Conservation (phyloP, 2,888 invertebrate genomes). For the Pinctada fucata region DNA sequence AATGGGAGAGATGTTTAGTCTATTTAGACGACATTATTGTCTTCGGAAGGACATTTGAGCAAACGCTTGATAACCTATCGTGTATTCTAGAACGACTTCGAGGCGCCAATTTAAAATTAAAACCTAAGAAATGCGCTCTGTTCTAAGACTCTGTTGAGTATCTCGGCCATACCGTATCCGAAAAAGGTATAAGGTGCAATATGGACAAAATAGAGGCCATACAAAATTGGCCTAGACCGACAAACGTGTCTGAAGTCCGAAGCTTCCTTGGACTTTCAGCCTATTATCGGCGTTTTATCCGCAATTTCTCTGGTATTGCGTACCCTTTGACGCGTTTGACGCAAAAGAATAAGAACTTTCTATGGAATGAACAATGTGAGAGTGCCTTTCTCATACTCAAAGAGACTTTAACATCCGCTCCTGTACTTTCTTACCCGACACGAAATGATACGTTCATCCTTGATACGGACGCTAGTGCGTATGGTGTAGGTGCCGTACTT, state of each 20-base stretch:
- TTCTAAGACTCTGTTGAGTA: slow-evolving; percentile 34
- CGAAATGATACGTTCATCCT: slow-evolving; percentile 25
- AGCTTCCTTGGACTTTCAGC: slow-evolving; percentile 25
- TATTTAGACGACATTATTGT: slow-evolving; percentile 62
- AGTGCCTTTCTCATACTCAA: slow-evolving; percentile 32
- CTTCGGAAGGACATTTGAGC: slow-evolving; percentile 22
- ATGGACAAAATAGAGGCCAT: slow-evolving; percentile 29
- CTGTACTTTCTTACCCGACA: slow-evolving; percentile 33
- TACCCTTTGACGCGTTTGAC: slow-evolving; percentile 29
- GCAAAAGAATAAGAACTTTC: slow-evolving; percentile 24
- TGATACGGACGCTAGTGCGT: slow-evolving; percentile 27
- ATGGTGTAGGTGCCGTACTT: slow-evolving; percentile 48
- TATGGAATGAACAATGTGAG: slow-evolving; percentile 30
- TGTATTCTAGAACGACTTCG: slow-evolving; percentile 25
- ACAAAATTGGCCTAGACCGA: slow-evolving; percentile 35
- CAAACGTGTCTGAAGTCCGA: slow-evolving; percentile 17
- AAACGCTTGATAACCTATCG: slow-evolving; percentile 17
- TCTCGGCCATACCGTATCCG: slow-evolving; percentile 34
- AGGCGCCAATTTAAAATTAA: slow-evolving; percentile 30
- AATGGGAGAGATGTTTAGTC: slow-evolving; percentile 63
- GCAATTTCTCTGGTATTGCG: slow-evolving; percentile 21
- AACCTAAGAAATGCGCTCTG: slow-evolving; percentile 32
- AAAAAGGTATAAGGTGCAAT: slow-evolving; percentile 31
- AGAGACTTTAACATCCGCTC: slow-evolving; percentile 13
- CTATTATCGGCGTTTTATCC: slow-evolving; percentile 38